Evolutionary conservation across 2,797 vertebrate genomes (phyloP), one percentile per base, ranked within the genome.

Genomic region (Cygnus olor): DNA sequence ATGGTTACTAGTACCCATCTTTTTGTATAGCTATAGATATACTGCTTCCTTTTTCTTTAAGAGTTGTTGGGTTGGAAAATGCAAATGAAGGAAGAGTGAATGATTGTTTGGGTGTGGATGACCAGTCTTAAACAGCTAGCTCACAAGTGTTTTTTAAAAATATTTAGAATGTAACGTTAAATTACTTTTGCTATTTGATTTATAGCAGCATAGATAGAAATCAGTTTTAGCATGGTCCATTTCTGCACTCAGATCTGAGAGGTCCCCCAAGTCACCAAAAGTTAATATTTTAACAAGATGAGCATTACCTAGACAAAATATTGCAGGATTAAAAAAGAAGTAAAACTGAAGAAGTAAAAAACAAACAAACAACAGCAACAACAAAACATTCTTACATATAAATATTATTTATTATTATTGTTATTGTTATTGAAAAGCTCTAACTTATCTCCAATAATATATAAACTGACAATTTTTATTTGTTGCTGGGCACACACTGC

Each of bases 171-270:
- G 27, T 34, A 71, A 56, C 3, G 54, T 65, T 64, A 61, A 47
- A 76, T 71, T 69, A 3, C 11, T 65, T 84, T 86, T 88, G 0
- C 4, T 72, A 6, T 72, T 91, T 84, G 49, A 72, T 90, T 81
- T 86, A 66, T 54, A 84, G 8, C 6, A 72, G 20, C 15, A 90
- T 21, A 81, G 81, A 81, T 80, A 79, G 6, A 90, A 86, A 66
- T 58, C 21, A 12, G 16, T 51, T 65, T 83, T 73, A 76, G 42
- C 0, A 0, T 61, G 45, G 32, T 65, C 25, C 6, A 42, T 78
- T 15, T 44, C 54, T 84, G n/a, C 27, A 45, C 8, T 49, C 17
- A 69, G 36, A 65, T 74, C 44, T 49, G 42, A 94, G 40, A 89
- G 8, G 12, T 63, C 78, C 21, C 21, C 4, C 47, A 88, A 71